Evolutionary conservation across 2,113 vertebrate species (phyloP), one percentile per base, ranked within the genome.

Genomic region (Grantiella picta): DNA sequence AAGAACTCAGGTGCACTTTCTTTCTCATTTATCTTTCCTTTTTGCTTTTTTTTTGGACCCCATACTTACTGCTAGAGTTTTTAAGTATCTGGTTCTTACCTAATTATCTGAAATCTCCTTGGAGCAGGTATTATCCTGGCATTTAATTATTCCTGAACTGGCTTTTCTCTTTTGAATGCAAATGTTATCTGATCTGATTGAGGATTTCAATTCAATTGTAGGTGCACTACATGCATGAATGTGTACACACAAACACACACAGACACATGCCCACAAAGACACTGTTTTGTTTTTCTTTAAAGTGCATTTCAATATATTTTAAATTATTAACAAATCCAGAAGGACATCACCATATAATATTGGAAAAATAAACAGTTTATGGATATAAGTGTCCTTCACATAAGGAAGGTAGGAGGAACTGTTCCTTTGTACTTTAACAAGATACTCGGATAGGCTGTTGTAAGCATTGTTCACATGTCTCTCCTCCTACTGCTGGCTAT

Each of bases 1-100:
- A 82, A 61, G 11, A 63, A 59, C 7, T 59, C 10, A 15, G 14
- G 12, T 45, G 25, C 9, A 38, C 4, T 83, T 75, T 69, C 8
- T 56, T 38, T 59, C 25, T 40, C 7, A 27, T 65, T 31, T 61
- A 21, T 4, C 1, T 35, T 47, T 36, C 1, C 7, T 40, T 15
- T 10, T 2, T 35, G 11, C 8, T 54, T 45, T 23, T 49, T n/a
- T 33, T 40, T 38, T 36, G 1, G 4, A 31, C 2, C 0, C 7
- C 22, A 8, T 42, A 23, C 17, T 61, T 65, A 14, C 11, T 50
- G 14, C 7, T 53, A 21, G 16, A 53, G 6, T 29, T 72, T 72
- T 76, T n/a, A 45, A 45, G 13, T 36, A 17, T 79, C 31, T 76
- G 3, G 1, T 36, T 83, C 68, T 83, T 92, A 60, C 19, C 15